Conservation (phyloP, 2,113 vertebrate species). For the Equus quagga region DNA sequence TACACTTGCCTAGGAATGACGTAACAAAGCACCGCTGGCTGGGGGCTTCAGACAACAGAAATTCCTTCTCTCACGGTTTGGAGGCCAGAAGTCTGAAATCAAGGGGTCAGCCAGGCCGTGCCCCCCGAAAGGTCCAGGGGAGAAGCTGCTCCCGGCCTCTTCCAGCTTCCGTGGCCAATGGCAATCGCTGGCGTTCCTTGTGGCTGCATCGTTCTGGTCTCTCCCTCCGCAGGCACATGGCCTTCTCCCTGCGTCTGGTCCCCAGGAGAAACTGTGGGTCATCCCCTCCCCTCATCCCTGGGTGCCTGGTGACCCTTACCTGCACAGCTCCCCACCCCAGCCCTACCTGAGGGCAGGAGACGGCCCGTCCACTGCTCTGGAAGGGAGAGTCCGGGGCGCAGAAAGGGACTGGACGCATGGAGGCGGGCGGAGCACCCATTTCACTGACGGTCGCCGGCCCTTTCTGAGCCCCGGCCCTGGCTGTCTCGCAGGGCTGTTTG, state of each 20-base stretch:
- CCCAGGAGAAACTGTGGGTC: background rate
- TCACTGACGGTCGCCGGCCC: background rate
- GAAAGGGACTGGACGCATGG: accelerated
- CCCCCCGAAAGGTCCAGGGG: background rate
- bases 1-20: too few species aligned
- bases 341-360: background rate
- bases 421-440: background rate
- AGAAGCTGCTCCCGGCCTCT: background rate
- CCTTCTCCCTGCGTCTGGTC: background rate
- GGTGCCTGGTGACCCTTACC: background rate
- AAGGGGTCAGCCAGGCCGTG: too few species aligned
- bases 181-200: accelerated
- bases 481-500: background rate
- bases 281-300: background rate
- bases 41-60: background rate
- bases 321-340: background rate
- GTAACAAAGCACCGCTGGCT: background rate
- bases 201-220: accelerated
- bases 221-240: accelerated
- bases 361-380: background rate
- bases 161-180: background rate
- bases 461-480: background rate
- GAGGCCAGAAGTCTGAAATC: background rate
- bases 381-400: background rate
- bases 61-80: background rate